Evolutionary conservation across 2,888 invertebrate species (phyloP), one percentile per base, ranked within the genome.

Genomic region (Agrilus cyanescens): DNA sequence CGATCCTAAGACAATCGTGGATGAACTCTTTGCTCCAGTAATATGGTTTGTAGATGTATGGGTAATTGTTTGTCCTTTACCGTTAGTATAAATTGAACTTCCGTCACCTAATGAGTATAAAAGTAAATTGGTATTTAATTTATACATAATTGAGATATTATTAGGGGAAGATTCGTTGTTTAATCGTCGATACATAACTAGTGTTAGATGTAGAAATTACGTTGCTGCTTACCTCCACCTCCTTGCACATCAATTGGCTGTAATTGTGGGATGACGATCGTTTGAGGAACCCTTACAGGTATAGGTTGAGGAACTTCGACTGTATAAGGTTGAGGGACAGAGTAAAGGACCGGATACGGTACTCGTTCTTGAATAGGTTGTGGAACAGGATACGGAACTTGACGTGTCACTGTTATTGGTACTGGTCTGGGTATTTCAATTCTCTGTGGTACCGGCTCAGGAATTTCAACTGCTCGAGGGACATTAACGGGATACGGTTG

Each of bases 261-360:
- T 10, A 25, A 4, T 25, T 25, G 25, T 1, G 73, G 72, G 25
- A 73, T 69, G 1, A 69, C 68, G 0, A 74, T 67, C 2, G 69
- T 69, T 51, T 74, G 73, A 1, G 71, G 72, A 37, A 61, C 57
- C 44, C 57, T 51, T 30, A 57, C 59, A 38, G 56, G 54, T 2
- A 72, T 68, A 0, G 73, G 73, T 40, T 74, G 73, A 6, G 74
- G 66, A 0, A 74, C 67, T 0, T 71, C 69, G 18, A 73, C 73
- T 2, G 74, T 70, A 40, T 71, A 71, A 1, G 75, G 74, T 44
- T 74, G 64, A 34, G 75, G 71, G 0, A 75, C 64, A 2, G 65
- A 63, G 4, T 72, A 63, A 2, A 65, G 51, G 4, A 63, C 63
- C 10, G 61, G 59, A 45, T 60, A 58, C 10, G 65, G 61, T 16